These are phyloP conservation scores for Petrolisthes cinctipes DNA, from an alignment of 2,888 invertebrate genomes.

Conservation along the genomic window DNA sequence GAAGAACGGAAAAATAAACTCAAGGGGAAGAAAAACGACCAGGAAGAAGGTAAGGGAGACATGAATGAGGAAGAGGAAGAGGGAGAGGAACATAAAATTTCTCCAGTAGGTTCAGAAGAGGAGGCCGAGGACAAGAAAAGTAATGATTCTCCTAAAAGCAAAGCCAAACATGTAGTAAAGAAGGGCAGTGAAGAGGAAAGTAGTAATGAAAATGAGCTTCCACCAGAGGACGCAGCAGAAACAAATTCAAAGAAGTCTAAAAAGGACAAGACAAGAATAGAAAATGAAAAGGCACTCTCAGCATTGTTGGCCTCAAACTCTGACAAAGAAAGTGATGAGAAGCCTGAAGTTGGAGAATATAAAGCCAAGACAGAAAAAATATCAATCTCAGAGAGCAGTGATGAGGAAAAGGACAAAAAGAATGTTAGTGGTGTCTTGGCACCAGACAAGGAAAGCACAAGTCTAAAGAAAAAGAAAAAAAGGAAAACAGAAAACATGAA, in stretches of 20 bases:
- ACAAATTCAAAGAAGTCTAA: neutral
- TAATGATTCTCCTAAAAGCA: neutral
- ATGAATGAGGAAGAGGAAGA: neutral
- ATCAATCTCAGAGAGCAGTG: neutral
- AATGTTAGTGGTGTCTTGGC: constrained; percentile 3
- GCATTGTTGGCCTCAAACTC: constrained; percentile 16
- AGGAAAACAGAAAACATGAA: constrained; percentile 37
- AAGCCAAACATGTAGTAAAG: neutral
- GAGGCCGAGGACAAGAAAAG: neutral
- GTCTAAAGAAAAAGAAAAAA: constrained; percentile 24
- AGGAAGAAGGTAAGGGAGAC: neutral
- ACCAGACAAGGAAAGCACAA: constrained; percentile 8
- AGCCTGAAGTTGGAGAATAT: neutral
- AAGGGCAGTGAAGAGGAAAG: constrained; percentile 8
- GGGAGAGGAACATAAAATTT: neutral
- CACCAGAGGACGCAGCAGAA: neutral
- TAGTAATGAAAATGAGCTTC: constrained; percentile 1
- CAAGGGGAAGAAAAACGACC: neutral
- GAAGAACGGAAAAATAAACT: neutral
- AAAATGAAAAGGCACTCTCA: constrained; percentile 16
- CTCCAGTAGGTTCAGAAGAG: neutral
- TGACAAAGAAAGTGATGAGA: neutral
- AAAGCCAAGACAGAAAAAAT: neutral
- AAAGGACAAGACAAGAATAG: neutral
- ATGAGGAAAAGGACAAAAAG: constrained; percentile 9